Conservation (phyloP, 2,113 vertebrate genomes). For the Apistogramma diplotaenia region DNA sequence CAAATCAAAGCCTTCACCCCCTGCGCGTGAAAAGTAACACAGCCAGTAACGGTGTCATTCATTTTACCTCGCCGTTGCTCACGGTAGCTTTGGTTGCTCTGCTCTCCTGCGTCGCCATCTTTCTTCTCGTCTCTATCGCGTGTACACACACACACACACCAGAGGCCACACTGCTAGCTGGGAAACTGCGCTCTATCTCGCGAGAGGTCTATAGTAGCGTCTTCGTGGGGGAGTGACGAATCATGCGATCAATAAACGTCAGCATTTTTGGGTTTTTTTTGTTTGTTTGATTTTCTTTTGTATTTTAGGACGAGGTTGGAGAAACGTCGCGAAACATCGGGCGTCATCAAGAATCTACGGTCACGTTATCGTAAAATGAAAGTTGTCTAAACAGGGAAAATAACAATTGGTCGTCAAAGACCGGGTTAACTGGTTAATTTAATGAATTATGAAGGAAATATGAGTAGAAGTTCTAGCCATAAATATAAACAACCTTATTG, state of each 20-base stretch:
- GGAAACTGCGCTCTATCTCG: conserved; percentile 56
- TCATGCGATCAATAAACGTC: not conserved
- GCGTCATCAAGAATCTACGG: not conserved
- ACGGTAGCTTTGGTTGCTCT: conserved; percentile 63
- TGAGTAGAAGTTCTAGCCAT: too few species aligned
- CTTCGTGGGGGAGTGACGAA: conserved; percentile 3
- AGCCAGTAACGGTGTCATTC: conserved; percentile 28
- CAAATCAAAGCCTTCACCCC: rapidly evolving
- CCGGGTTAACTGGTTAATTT: too few species aligned
- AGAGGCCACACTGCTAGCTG: conserved; percentile 50
- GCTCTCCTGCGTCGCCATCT: conserved; percentile 83
- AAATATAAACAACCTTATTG: too few species aligned
- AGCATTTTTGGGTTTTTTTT: not conserved
- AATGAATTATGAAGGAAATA: too few species aligned
- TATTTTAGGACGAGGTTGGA: not conserved
- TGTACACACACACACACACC: conserved; percentile 33
- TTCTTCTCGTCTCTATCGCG: conserved; percentile 75
- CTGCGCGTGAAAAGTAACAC: not conserved
- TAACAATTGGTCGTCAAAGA: too few species aligned
- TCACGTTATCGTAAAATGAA: not conserved
- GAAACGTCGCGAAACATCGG: conserved; percentile 8
- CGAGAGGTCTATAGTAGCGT: conserved; percentile 54
- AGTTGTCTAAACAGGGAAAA: not conserved
- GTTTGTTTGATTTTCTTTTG: not conserved
- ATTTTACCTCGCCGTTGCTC: conserved; percentile 82